Base-by-base conservation (phyloP, 2,797 vertebrate species). In the Halcyon smyrnensis region DNA sequence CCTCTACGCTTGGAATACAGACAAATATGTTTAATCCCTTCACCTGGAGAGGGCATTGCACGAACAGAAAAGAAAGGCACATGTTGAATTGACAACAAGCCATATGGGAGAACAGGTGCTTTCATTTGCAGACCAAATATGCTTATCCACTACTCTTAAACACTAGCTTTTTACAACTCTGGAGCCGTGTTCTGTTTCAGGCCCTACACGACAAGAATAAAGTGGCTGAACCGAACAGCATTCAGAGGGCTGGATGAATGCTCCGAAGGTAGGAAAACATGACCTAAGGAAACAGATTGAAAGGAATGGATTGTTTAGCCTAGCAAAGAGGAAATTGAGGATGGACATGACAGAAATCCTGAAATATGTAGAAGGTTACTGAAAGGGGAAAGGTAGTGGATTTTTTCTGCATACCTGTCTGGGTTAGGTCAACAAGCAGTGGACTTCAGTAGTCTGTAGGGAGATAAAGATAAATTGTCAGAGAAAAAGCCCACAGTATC, bases 291-390 rank as follows among this genome's bases (percentile, higher is more conserved):
- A 94, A 90, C 4, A 92, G 34, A 92, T 84, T 65, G 41, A 94
- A 95, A 88, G n/a, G 41, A 75, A 70, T 71, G 54, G 28, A 71
- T 91, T 95, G 75, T 91, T 97, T 91, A 92, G 75, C 91, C 68
- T 83, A 87, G 81, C 41, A 50, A 74, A 91, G 75, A 92, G 94
- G 96, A 96, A 97, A 96, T 93, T 93, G 91, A 95, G 64, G 57
- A 53, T 93, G 79, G 57, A 83, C 84, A 50, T 64, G 87, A 87
- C 64, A 94, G 60, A 89, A 94, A 92, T 89, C 60, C 89, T 95
- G 84, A 96, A 92, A 89, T 94, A 96, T 84, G 87, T 68, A 91
- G 75, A 54, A 95, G 60, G 64, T 18, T 93, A 69, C 83, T 85
- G 84, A 76, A 89, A 95, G 60, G 84, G 94, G 87, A 85, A 77